Evolutionary conservation across 2,797 vertebrate species (phyloP).

Genomic region (Avahi laniger): DNA sequence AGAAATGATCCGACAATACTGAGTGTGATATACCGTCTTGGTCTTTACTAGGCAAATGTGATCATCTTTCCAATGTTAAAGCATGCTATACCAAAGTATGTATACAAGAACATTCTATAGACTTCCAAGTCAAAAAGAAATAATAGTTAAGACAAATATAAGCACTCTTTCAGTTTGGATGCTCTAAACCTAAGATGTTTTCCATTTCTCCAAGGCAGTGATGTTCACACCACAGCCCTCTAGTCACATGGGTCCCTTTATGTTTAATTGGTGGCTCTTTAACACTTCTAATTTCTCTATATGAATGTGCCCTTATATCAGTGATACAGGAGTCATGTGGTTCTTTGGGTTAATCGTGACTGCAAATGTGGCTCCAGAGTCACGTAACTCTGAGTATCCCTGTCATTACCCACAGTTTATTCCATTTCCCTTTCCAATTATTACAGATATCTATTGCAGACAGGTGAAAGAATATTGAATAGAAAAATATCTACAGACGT

Average conservation of each 20-base stretch:
- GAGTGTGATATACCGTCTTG: neutral
- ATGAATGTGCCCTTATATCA: neutral
- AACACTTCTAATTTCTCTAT: constrained; percentile 42
- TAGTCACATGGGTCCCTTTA: neutral
- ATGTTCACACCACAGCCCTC: neutral
- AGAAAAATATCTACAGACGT: neutral
- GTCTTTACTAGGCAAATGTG: neutral
- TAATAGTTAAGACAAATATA: neutral
- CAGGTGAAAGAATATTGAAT: neutral
- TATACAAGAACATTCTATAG: neutral
- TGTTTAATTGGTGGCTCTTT: constrained; percentile 26
- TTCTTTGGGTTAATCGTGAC: constrained; percentile 48
- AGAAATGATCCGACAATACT: neutral
- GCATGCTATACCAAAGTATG: neutral
- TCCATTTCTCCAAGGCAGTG: neutral
- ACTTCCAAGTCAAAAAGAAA: neutral
- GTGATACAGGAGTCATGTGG: constrained; percentile 13
- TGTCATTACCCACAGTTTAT: constrained; percentile 20
- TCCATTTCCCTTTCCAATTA: constrained; percentile 17
- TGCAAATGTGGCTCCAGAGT: constrained; percentile 14
- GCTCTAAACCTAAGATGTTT: neutral
- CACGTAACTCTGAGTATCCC: constrained; percentile 33
- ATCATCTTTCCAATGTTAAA: neutral
- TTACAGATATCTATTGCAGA: constrained; percentile 6
- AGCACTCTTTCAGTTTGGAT: neutral